Conservation (phyloP, 2,888 invertebrate species). For the Elgonia sp. region DNA sequence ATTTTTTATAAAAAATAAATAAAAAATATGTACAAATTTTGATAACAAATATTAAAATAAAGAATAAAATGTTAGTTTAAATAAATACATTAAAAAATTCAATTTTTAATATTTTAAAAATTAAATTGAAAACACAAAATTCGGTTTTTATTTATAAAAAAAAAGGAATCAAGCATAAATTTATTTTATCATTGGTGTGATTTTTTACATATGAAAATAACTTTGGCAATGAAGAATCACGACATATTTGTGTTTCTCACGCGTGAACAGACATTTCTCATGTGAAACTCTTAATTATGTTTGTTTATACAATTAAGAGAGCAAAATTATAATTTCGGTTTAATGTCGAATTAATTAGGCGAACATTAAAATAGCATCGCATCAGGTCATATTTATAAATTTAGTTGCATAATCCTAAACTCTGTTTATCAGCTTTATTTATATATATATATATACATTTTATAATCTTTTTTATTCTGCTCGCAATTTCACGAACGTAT, state of each 20-base stretch:
- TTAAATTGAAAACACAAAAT: too few relatives aligned
- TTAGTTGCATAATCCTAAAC: not conserved
- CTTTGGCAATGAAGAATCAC: slow-evolving; percentile 44
- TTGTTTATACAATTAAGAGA: slow-evolving; percentile 47
- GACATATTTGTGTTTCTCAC: slow-evolving; percentile 47
- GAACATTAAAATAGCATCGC: not conserved
- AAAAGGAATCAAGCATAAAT: too few relatives aligned
- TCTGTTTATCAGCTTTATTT: slow-evolving; percentile 25
- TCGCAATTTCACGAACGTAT: not conserved
- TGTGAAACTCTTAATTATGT: slow-evolving; percentile 22
- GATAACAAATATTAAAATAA: too few relatives aligned
- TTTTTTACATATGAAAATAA: slow-evolving; percentile 25
- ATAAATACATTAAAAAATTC: too few relatives aligned
- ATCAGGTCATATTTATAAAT: slow-evolving; percentile 5
- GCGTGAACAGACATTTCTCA: slow-evolving; percentile 35
- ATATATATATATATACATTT: too few relatives aligned
- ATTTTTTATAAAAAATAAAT: too few relatives aligned
- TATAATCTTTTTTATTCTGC: not conserved
- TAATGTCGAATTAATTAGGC: slow-evolving; percentile 38
- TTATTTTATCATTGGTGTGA: too few relatives aligned
- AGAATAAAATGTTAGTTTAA: too few relatives aligned
- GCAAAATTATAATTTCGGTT: slow-evolving; percentile 34
- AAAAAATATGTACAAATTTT: too few relatives aligned
- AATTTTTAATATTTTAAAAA: too few relatives aligned
- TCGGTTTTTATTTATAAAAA: too few relatives aligned